Evolutionary conservation across 2,797 vertebrate genomes (phyloP), one percentile per base, ranked within the genome.

Genomic region (Decapterus maruadsi): DNA sequence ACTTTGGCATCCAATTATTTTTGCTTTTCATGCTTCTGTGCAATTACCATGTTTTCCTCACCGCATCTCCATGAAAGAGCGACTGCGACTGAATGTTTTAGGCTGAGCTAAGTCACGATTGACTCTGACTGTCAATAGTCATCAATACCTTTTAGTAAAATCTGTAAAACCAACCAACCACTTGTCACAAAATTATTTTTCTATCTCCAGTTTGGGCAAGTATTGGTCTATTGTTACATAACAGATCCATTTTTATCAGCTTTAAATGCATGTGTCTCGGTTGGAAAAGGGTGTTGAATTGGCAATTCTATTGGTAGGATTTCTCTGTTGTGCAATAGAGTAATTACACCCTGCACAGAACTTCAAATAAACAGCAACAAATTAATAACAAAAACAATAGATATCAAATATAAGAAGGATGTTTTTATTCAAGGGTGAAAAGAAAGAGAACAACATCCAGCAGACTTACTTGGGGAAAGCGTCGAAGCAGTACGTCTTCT

Each of bases 401-500:
- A 26, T 61, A 16, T 26, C n/a, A 51, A 50, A 63, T 31, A 8
- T 8, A 17, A 4, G 4, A 26, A 22, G 6, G 31, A 34, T 34
- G 31, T 34, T 34, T 34, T 5, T 34, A 34, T 36, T 36, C 34
- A 36, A 36, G 1, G 34, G 34, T 36, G 34, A 8, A 36, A 36
- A 36, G 34, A 36, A 36, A 36, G 7, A 46, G 3, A 46, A 10
- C 6, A 26, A 0, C 11, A 43, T 13, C 73, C 26, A 4, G 26
- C 11, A 38, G 6, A 78, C 96, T 96, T 93, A 98, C 98, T 98
- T 99, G 86, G 97, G 97, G 87, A 99, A 99, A 19, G 97, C 97
- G 26, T 98, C 98, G 0, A 99, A 99, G 94, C 97, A 98, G 85
- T 98, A 98, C 8, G 98, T 99, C 93, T 98, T 98, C 96, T 97